These are phyloP conservation scores for Emys orbicularis DNA, from an alignment of 2,797 vertebrate genomes.

Conservation along the genomic window DNA sequence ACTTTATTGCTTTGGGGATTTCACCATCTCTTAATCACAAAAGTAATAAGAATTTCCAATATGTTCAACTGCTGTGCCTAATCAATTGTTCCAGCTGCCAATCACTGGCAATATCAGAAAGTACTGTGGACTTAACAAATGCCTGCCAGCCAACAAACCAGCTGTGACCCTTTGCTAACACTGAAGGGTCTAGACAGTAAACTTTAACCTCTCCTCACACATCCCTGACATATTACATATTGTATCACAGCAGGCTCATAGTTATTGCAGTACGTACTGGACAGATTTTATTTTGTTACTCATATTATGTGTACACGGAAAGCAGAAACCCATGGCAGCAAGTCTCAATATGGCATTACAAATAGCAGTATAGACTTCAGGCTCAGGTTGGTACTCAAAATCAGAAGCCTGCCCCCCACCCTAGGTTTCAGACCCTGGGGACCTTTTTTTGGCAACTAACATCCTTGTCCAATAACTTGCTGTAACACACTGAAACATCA, in stretches of 20 bases:
- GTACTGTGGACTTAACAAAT: constrained; percentile 43
- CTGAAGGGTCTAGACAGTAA: constrained; percentile 47
- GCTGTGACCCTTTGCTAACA: constrained; percentile 61
- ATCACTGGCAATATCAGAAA: constrained; percentile 53
- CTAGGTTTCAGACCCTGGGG: neutral
- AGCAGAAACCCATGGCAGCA: neutral
- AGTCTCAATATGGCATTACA: neutral
- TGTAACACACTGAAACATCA: neutral
- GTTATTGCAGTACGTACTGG: constrained; percentile 37
- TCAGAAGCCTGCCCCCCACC: no score
- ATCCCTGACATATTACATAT: constrained; percentile 33
- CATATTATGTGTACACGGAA: neutral
- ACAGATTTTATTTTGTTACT: constrained; percentile 38
- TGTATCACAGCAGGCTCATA: constrained; percentile 55
- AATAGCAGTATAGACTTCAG: neutral
- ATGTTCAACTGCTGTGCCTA: constrained; percentile 60
- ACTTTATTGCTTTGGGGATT: constrained; percentile 64
- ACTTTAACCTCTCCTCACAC: neutral
- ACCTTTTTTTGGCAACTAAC: neutral
- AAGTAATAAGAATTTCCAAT: constrained; percentile 73
- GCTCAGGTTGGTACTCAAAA: no score
- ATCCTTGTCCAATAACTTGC: neutral
- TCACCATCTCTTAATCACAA: constrained; percentile 69
- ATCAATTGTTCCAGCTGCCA: constrained; percentile 73
- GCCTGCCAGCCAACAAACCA: constrained; percentile 48